Evolutionary conservation across 1,140 invertebrate genomes (phyloP).

Genomic region (Lepidostoma basale): DNA sequence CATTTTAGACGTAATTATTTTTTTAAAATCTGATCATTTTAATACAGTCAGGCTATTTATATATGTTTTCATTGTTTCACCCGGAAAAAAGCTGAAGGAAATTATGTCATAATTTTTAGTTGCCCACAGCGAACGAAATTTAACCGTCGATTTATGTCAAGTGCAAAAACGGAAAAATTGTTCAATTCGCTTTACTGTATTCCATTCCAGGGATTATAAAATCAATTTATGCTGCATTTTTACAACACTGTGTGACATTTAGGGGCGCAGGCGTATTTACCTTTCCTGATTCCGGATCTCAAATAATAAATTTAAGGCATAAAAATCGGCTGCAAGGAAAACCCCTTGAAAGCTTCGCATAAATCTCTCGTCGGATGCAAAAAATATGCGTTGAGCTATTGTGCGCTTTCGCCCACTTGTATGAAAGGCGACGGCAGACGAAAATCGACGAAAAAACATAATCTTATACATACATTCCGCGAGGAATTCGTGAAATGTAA

Average conservation of each 20-base stretch:
- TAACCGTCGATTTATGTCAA: too few species aligned
- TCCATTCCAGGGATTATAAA: conserved; percentile 6
- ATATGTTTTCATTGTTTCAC: too few species aligned
- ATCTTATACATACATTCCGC: not conserved
- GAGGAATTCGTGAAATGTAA: not conserved
- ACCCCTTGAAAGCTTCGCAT: not conserved
- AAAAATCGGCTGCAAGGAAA: not conserved
- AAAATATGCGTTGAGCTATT: not conserved
- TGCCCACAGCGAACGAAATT: too few species aligned
- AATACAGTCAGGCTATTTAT: too few species aligned
- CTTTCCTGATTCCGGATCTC: not conserved
- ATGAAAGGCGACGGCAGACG: not conserved
- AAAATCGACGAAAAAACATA: conserved; percentile 1
- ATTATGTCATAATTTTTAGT: too few species aligned
- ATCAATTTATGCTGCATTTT: not conserved
- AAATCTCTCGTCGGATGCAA: conserved; percentile 12
- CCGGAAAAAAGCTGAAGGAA: too few species aligned
- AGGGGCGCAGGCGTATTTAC: not conserved
- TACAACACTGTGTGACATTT: conserved; percentile 18
- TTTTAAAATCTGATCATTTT: too few species aligned
- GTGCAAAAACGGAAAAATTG: too few species aligned
- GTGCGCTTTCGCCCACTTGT: not conserved
- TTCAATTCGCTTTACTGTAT: too few species aligned
- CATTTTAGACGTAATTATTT: too few species aligned
- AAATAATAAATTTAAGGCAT: not conserved